Percentiles rank a stretch among this genome's conserved stretches.
These are phyloP conservation scores for Neodontobutis hainanensis DNA, from an alignment of 2,113 vertebrate genomes.

Conservation along the genomic window DNA sequence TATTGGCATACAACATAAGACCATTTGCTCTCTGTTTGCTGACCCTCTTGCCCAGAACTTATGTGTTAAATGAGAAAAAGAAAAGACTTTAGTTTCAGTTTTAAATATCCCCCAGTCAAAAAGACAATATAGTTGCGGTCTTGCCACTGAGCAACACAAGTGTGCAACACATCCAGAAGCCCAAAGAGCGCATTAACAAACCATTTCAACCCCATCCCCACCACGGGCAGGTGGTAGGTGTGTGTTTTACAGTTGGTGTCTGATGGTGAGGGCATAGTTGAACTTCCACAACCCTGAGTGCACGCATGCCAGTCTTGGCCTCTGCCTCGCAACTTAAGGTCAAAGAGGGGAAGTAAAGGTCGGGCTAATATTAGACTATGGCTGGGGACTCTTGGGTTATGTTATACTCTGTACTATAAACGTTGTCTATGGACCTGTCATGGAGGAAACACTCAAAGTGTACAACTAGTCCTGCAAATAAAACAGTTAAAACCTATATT, in stretches of 20 bases:
- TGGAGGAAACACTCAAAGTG: too few species aligned
- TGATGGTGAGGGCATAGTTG: constrained; percentile 46
- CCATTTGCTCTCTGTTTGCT: too few species aligned
- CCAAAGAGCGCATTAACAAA: too few species aligned
- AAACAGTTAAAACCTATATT: background rate
- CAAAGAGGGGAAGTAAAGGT: constrained; percentile 73
- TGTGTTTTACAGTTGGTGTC: constrained; percentile 25
- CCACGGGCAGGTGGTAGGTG: background rate
- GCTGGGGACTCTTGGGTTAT: constrained; percentile 14
- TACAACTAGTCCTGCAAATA: background rate
- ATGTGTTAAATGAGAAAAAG: too few species aligned
- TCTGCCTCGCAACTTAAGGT: constrained; percentile 61
- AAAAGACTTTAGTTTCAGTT: too few species aligned
- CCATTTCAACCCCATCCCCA: too few species aligned
- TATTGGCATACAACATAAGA: too few species aligned
- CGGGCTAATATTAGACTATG: constrained; percentile 67
- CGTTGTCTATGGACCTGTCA: constrained; percentile 1
- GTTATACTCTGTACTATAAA: constrained; percentile 45
- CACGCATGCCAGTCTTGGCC: constrained; percentile 33
- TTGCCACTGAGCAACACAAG: too few species aligned
- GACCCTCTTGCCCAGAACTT: too few species aligned
- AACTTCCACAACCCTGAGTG: constrained; percentile 42
- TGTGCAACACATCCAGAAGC: too few species aligned
- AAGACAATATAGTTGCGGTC: too few species aligned
- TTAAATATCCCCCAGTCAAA: too few species aligned